These are phyloP conservation scores for Diachrysia chrysitis DNA, from an alignment of 2,888 invertebrate genomes.

Conservation along the genomic window DNA sequence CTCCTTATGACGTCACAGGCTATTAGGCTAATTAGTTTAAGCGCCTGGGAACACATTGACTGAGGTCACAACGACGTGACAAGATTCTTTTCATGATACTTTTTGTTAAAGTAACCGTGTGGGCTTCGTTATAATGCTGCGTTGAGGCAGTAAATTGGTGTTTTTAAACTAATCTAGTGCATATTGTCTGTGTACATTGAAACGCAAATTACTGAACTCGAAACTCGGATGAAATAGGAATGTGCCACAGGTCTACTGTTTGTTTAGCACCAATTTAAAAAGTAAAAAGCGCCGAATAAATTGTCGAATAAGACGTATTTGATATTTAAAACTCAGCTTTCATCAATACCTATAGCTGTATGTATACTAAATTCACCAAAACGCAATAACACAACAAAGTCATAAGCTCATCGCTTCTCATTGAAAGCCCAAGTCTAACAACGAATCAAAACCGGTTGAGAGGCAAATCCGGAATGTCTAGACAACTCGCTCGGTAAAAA, in stretches of 20 bases:
- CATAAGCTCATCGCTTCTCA: slow-evolving; percentile 5
- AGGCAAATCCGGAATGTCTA: slow-evolving; percentile 33
- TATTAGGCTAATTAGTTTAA: slow-evolving; percentile 33
- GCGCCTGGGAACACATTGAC: slow-evolving; percentile 23
- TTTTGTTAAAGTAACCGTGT: slow-evolving; percentile 8
- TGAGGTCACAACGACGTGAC: slow-evolving; percentile 25
- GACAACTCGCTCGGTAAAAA: slow-evolving; percentile 19
- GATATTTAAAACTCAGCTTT: too few species aligned
- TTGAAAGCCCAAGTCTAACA: slow-evolving; percentile 13
- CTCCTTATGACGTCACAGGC: slow-evolving; percentile 36
- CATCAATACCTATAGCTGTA: not conserved
- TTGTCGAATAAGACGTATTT: too few species aligned
- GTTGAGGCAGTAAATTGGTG: slow-evolving; percentile 6
- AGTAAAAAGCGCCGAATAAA: too few species aligned
- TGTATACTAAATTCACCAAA: not conserved
- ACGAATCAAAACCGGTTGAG: slow-evolving; percentile 35
- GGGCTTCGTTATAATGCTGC: slow-evolving; percentile 5
- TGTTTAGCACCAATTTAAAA: not conserved
- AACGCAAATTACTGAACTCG: too few species aligned
- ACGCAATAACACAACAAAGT: not conserved
- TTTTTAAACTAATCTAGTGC: slow-evolving; percentile 1
- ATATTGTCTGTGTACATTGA: slow-evolving; percentile 1
- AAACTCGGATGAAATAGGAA: not conserved
- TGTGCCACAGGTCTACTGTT: not conserved
- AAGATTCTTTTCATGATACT: slow-evolving; percentile 16